phyloP scores from a whole-genome alignment of 1,140 invertebrate species.

The Oryctes rhinoceros region DNA sequence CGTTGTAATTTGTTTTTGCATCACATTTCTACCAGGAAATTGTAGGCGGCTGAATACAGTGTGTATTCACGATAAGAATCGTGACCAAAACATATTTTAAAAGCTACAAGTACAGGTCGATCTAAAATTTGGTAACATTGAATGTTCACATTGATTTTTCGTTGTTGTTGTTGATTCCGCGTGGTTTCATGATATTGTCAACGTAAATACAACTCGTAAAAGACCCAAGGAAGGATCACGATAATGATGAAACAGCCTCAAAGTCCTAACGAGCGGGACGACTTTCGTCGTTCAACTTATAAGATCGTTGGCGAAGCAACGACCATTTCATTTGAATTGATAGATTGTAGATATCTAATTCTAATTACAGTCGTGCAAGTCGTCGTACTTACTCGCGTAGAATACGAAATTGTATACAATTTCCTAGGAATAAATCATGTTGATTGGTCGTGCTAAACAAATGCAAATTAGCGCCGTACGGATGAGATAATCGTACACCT shows the following conservation, averaged over 20 bases:
- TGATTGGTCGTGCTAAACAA: not conserved
- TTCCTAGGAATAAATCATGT: constrained; percentile 10
- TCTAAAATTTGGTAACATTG: no score
- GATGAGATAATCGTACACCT: not conserved
- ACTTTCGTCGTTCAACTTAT: not conserved
- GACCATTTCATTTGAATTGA: not conserved
- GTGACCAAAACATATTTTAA: not conserved
- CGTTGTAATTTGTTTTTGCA: not conserved
- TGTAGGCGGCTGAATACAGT: not conserved
- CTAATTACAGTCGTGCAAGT: not conserved
- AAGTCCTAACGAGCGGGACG: not conserved
- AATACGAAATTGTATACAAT: not conserved
- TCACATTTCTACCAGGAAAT: not conserved
- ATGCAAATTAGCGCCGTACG: not conserved
- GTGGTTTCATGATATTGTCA: no score
- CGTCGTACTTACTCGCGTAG: not conserved
- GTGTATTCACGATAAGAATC: not conserved
- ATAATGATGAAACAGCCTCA: not conserved
- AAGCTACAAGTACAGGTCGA: no score
- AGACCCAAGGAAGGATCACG: not conserved
- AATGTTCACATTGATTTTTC: no score
- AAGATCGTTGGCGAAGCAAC: not conserved
- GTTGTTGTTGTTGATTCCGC: no score
- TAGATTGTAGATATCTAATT: constrained; percentile 2
- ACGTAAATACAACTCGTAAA: no score